phyloP scores from a whole-genome alignment of 1,140 invertebrate genomes.

The Euura saliciscinereae region DNA sequence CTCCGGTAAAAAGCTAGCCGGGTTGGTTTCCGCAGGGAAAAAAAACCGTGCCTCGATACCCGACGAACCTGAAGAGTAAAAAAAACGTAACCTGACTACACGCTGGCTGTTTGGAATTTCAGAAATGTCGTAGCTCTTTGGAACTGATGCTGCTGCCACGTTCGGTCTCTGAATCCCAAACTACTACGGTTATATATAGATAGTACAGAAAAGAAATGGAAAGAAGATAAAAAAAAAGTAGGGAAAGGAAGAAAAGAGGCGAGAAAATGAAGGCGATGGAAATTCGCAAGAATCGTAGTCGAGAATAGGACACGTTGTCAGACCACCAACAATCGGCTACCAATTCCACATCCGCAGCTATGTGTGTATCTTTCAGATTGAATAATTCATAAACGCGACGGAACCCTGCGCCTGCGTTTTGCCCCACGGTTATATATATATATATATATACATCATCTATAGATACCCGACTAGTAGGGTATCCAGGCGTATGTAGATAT shows the following conservation, averaged over 20 bases:
- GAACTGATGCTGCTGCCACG: not conserved
- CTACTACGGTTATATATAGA: too few species aligned
- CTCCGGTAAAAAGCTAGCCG: not conserved
- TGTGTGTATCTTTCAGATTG: not conserved
- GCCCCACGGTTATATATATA: too few species aligned
- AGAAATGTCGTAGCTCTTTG: constrained; percentile 1
- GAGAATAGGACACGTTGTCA: not conserved
- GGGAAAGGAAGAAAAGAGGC: not conserved
- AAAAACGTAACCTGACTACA: not conserved
- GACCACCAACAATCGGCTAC: not conserved
- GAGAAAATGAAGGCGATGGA: not conserved
- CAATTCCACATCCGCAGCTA: not conserved
- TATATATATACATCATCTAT: too few species aligned
- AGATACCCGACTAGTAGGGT: too few species aligned
- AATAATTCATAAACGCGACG: not conserved
- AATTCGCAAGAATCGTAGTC: not conserved
- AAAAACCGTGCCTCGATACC: too few species aligned
- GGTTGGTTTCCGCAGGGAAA: not conserved
- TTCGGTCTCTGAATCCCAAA: constrained; percentile 1
- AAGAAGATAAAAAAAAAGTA: too few species aligned
- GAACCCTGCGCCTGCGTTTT: too few species aligned
- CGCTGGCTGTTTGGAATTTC: not conserved
- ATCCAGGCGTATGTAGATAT: too few species aligned
- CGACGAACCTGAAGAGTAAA: not conserved
- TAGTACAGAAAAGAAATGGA: too few species aligned